Conservation (phyloP, 1,140 invertebrate genomes). For the Calephelis virginiensis region DNA sequence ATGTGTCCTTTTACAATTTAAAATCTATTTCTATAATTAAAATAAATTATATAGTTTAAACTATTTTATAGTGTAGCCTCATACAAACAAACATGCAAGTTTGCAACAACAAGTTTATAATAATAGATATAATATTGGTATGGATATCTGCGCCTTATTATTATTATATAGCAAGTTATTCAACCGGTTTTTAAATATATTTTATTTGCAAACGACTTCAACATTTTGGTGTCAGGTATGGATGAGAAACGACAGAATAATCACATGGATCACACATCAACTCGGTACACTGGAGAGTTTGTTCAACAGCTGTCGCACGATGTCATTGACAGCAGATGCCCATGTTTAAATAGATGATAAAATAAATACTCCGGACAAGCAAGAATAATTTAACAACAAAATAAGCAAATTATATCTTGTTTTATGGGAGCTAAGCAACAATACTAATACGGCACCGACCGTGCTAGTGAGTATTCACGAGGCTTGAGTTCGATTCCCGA, state of each 20-base stretch:
- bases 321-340: neutral
- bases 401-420: neutral
- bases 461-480: too few relatives aligned
- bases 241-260: neutral
- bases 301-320: neutral
- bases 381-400: neutral
- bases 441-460: too few relatives aligned
- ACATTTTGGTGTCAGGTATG: neutral
- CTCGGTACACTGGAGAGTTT: neutral
- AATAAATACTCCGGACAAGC: neutral
- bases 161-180: slow-evolving; percentile 11
- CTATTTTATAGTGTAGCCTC: too few relatives aligned
- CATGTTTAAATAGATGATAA: neutral
- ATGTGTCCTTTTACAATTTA: too few relatives aligned
- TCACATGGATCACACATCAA: neutral
- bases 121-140: too few relatives aligned
- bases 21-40: too few relatives aligned
- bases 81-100: too few relatives aligned
- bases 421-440: too few relatives aligned
- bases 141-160: slow-evolving; percentile 1
- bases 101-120: too few relatives aligned
- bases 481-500: too few relatives aligned
- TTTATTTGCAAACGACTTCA: neutral
- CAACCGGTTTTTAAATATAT: slow-evolving; percentile 7
- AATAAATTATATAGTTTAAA: too few relatives aligned